A percentile compares a stretch with the other conserved stretches of the same genome.
Evolutionary conservation across 2,113 vertebrate species (phyloP).

Genomic region (Chlamydotis undulata): DNA sequence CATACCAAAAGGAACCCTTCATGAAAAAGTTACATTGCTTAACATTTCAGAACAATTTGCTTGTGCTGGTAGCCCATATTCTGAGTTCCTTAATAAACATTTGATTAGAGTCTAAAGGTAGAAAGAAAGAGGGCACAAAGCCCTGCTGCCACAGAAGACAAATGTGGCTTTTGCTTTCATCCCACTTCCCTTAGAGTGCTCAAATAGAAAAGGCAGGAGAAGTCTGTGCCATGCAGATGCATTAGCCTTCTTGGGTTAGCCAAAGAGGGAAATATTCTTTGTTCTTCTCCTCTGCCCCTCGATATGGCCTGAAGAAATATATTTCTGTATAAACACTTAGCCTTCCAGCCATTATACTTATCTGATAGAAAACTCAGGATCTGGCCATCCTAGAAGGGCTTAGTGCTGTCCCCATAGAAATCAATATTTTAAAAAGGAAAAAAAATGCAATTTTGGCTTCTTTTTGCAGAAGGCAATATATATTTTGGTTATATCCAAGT

Average conservation of each 20-base stretch:
- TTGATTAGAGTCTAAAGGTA: neutral
- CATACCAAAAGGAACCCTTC: slow-evolving; percentile 33
- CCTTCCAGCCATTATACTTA: neutral
- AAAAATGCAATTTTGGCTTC: neutral
- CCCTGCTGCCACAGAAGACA: neutral
- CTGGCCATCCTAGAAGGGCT: neutral
- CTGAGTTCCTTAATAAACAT: neutral
- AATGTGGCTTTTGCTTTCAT: neutral
- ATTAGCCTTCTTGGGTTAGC: neutral
- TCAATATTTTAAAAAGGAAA: neutral
- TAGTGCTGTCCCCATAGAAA: neutral
- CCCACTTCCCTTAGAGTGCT: neutral
- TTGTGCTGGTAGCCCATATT: neutral
- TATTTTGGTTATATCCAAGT: neutral
- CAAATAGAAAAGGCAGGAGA: neutral
- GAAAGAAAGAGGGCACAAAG: neutral
- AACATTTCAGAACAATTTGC: neutral
- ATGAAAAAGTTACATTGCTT: neutral
- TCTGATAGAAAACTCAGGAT: neutral
- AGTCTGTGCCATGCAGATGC: neutral
- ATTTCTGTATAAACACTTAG: neutral
- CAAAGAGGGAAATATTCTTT: neutral
- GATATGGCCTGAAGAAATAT: neutral
- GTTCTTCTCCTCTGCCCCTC: neutral
- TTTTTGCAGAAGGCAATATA: neutral